Evolutionary conservation across 2,113 vertebrate genomes (phyloP), one percentile per base, ranked within the genome.

Genomic region (Phalacrocorax brasilianus): DNA sequence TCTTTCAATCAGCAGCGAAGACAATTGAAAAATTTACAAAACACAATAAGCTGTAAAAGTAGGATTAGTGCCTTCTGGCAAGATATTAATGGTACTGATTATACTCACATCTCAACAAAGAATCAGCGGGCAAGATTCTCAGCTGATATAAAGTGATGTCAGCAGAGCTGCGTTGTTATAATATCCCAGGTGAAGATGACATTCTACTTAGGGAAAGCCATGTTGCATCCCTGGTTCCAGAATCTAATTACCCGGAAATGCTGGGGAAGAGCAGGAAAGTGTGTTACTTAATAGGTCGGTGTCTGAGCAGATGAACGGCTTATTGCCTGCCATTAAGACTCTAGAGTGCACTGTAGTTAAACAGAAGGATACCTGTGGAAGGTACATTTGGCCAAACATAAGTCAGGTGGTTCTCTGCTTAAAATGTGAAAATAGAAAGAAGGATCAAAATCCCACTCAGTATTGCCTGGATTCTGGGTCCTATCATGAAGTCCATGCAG

Each of bases 1-100:
- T 91, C 40, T 89, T 95, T 73, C 88, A 92, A 75, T 89, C 56
- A 84, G 8, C 56, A 59, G 21, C 33, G 88, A 88, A 93, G 17
- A 87, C 68, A 93, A 91, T 10, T 49, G 61, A 68, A 91, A 93
- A 95, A 84, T 92, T 65, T 35, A 63, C 38, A 74, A 66, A 82
- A 90, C 58, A 6, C 15, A 95, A 38, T 65, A 88, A 88, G 53
- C 16, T 65, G 27, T 53, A 81, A 82, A 94, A 91, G 27, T 55
- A 84, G 65, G 32, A 66, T 81, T 92, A 91, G 35, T 68, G 58
- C 19, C 30, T 92, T 89, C 83, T 82, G 83, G 65, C 30, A 91
- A 81, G 65, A 65, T 90, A 94, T 74, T 90, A 86, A 88, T 91
- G 59, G 35, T 40, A 24, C 65, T 81, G 90, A 86, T 86, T 92